These are phyloP conservation scores for Frankliniella intonsa DNA, from an alignment of 2,888 invertebrate genomes.

Conservation along the genomic window DNA sequence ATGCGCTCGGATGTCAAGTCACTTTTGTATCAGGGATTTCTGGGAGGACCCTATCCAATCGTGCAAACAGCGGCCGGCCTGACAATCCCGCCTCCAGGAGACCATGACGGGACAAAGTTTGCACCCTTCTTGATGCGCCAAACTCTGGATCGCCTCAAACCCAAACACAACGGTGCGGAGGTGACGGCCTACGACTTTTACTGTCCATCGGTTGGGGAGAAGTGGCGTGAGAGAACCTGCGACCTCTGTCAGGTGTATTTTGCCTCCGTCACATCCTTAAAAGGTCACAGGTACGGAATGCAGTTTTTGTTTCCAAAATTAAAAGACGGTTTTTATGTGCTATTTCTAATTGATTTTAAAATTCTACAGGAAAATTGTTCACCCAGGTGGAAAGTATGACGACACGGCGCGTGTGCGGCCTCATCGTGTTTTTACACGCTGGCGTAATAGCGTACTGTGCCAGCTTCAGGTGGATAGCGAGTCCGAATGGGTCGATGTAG, in stretches of 20 bases:
- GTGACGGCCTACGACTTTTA: slow-evolving; percentile 32
- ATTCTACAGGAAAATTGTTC: too few species aligned
- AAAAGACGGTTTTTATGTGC: too few species aligned
- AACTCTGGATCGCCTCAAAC: slow-evolving; percentile 17
- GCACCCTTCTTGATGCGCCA: slow-evolving; percentile 29
- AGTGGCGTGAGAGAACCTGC: slow-evolving; percentile 28
- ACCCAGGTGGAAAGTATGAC: too few species aligned
- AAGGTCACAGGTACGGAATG: too few species aligned
- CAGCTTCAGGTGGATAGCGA: too few species aligned
- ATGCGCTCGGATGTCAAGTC: slow-evolving; percentile 22
- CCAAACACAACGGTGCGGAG: too few species aligned
- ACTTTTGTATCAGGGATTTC: slow-evolving; percentile 30
- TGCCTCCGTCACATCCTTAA: background rate
- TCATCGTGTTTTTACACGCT: too few species aligned
- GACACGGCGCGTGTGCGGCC: too few species aligned
- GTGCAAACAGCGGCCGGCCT: slow-evolving; percentile 3
- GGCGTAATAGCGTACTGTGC: too few species aligned
- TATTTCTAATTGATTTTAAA: too few species aligned
- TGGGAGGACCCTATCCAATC: slow-evolving; percentile 28
- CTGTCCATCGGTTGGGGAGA: slow-evolving; percentile 26
- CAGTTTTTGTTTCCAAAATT: too few species aligned
- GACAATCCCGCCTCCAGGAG: background rate
- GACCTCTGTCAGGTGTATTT: slow-evolving; percentile 31
- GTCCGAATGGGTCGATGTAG: too few species aligned
- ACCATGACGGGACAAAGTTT: background rate